Conservation (phyloP, 2,113 vertebrate genomes). For the Silurus asotus region DNA sequence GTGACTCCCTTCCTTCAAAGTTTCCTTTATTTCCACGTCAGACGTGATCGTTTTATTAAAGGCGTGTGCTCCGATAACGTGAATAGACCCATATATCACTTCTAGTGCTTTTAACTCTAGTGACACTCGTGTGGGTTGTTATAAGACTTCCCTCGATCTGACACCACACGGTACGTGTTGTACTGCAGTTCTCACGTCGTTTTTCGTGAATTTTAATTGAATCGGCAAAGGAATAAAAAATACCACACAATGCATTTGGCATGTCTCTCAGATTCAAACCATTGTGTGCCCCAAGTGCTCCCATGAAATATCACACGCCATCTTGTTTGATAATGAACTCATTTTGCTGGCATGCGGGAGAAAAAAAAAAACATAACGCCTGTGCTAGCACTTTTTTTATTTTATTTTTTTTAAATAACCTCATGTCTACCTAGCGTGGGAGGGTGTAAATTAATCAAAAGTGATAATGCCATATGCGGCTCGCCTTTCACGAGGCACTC, state of each 20-base stretch:
- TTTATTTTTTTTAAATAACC: constrained; percentile 29
- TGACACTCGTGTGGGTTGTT: constrained; percentile 32
- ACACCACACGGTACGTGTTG: constrained; percentile 11
- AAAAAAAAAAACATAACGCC: constrained; percentile 25
- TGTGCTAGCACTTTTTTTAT: constrained; percentile 21
- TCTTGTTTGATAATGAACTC: constrained; percentile 50
- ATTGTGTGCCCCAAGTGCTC: constrained; percentile 35
- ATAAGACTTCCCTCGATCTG: not conserved
- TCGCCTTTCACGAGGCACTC: constrained; percentile 11
- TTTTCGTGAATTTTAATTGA: constrained; percentile 17
- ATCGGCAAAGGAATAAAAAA: not conserved
- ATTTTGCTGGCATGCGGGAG: constrained; percentile 3
- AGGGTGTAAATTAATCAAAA: constrained; percentile 51
- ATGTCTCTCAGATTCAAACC: constrained; percentile 33
- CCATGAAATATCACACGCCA: constrained; percentile 45
- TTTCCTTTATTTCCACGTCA: constrained; percentile 6
- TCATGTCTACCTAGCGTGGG: constrained; percentile 40
- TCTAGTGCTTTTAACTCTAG: constrained; percentile 29
- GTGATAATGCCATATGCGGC: constrained; percentile 45
- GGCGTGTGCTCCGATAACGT: not conserved
- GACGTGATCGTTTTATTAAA: not conserved
- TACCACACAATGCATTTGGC: not conserved
- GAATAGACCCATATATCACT: constrained; percentile 19
- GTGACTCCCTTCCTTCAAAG: not conserved
- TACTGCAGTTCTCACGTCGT: not conserved